Base-by-base conservation (phyloP, 1,140 invertebrate genomes). In the Drosophila littoralis region DNA sequence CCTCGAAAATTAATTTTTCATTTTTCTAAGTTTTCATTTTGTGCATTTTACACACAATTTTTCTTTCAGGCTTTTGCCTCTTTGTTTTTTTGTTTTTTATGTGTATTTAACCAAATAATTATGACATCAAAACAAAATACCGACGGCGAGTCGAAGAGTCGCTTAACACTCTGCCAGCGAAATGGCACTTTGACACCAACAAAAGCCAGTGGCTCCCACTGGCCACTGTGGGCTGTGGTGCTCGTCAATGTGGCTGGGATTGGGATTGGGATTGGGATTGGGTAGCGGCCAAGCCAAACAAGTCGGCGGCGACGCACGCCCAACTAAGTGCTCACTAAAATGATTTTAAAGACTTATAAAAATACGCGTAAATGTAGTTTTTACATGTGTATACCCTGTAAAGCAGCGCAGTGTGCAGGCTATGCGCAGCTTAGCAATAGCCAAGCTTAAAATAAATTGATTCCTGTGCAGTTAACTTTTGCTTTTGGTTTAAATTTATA, bases 291-390 rank as follows among this genome's bases (percentile, higher is more conserved):
- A 75, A 77, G 36, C 45, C 17, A 75, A 77, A 75, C 65, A 77
- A 75, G 42, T 10, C 40, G 45, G 42, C 46, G 45, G 12, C 43
- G 33, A 43, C 10, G 48, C 22, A 17, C 48, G 45, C n/a, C 36
- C 77, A 76, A 61, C 71, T 81, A 89, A 89, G 85, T 89, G 84
- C 85, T 75, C 67, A 84, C 80, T 84, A 89, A 89, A 89, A 88
- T 81, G 77, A 90, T 89, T 89, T 88, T 58, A 72, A 86, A 71
- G 70, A 57, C 68, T 84, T 81, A 84, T 81, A 84, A 71, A 89
- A 83, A 88, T 67, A 54, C 10, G 4, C 36, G 12, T 45, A n/a
- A 10, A 28, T 58, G 61, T 58, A 58, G 52, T 45, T 59, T 64
- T 67, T 58, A 67, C 33, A 66, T 28, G 35, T 13, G 40, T 13